Evolutionary conservation across 2,888 invertebrate species (phyloP).

Genomic region (Lasioglossum pauxillum): DNA sequence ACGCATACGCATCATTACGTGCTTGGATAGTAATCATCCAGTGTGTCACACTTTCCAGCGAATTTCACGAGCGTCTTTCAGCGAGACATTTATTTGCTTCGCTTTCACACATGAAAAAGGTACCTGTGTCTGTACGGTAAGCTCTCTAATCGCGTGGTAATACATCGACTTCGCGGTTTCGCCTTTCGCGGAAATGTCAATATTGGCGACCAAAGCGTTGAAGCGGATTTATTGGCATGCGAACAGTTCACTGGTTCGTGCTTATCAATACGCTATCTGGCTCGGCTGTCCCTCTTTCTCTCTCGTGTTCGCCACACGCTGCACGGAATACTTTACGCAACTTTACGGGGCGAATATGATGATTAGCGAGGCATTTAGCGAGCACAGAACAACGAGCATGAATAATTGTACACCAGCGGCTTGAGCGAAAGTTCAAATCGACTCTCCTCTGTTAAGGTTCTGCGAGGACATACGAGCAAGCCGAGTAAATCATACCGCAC

Average conservation of each 20-base stretch:
- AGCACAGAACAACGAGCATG: conserved; percentile 5
- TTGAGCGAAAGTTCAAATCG: conserved; percentile 36
- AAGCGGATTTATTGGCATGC: conserved; percentile 68
- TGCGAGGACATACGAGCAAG: conserved; percentile 12
- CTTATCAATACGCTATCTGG: conserved; percentile 64
- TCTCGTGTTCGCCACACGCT: conserved; percentile 14
- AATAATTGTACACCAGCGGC: conserved; percentile 30
- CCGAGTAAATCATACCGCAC: conserved; percentile 36
- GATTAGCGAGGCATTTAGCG: conserved; percentile 16
- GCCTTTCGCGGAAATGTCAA: conserved; percentile 70
- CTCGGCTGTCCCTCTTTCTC: conserved; percentile 23
- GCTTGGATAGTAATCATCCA: background rate
- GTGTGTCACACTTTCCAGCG: background rate
- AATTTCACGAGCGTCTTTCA: background rate
- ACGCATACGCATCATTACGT: background rate
- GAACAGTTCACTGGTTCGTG: conserved; percentile 54
- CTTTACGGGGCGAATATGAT: conserved; percentile 1
- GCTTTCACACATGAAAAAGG: conserved; percentile 51
- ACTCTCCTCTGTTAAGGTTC: conserved; percentile 35
- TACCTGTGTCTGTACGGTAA: conserved; percentile 4
- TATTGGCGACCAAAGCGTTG: conserved; percentile 61
- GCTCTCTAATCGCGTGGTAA: conserved; percentile 65
- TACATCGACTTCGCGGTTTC: conserved; percentile 68
- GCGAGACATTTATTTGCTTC: conserved; percentile 26
- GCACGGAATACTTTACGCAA: background rate